phyloP scores from a whole-genome alignment of 2,113 vertebrate species.

The Dermatemys mawii region DNA sequence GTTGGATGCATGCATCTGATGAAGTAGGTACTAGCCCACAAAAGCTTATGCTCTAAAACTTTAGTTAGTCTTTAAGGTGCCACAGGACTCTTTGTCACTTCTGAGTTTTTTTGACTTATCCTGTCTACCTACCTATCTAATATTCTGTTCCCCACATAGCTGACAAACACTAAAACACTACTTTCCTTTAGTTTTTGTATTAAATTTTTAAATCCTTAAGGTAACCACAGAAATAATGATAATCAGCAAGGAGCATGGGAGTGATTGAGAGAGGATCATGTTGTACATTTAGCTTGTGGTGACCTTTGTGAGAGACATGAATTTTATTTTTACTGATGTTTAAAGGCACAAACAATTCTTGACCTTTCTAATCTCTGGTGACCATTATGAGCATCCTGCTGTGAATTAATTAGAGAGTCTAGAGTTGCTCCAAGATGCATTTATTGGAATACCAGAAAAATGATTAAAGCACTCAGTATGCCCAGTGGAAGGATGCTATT shows the following conservation, averaged over 20 bases:
- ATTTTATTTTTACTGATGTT: slow-evolving; percentile 71
- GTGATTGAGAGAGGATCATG: slow-evolving; percentile 47
- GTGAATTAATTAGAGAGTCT: slow-evolving; percentile 72
- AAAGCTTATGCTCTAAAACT: no score
- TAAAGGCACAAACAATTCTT: slow-evolving; percentile 64
- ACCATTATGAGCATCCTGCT: slow-evolving; percentile 60
- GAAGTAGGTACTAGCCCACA: no score
- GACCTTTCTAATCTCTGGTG: slow-evolving; percentile 61
- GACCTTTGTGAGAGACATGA: slow-evolving; percentile 57
- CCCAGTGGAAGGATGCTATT: slow-evolving; percentile 29
- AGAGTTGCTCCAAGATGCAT: slow-evolving; percentile 51
- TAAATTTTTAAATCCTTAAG: slow-evolving; percentile 44
- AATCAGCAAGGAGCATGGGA: neutral
- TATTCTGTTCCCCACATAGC: neutral
- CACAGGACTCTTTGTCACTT: no score
- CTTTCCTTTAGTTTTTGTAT: neutral
- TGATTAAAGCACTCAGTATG: slow-evolving; percentile 43
- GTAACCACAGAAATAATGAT: slow-evolving; percentile 51
- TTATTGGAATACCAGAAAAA: slow-evolving; percentile 53
- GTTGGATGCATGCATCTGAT: no score
- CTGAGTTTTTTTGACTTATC: neutral
- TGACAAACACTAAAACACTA: neutral
- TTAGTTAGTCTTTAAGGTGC: no score
- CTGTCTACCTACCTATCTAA: neutral
- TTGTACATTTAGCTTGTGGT: neutral